Percentiles rank a stretch among this genome's conserved stretches.
phyloP scores from a whole-genome alignment of 2,888 invertebrate species.

The Notodonta ziczac region DNA sequence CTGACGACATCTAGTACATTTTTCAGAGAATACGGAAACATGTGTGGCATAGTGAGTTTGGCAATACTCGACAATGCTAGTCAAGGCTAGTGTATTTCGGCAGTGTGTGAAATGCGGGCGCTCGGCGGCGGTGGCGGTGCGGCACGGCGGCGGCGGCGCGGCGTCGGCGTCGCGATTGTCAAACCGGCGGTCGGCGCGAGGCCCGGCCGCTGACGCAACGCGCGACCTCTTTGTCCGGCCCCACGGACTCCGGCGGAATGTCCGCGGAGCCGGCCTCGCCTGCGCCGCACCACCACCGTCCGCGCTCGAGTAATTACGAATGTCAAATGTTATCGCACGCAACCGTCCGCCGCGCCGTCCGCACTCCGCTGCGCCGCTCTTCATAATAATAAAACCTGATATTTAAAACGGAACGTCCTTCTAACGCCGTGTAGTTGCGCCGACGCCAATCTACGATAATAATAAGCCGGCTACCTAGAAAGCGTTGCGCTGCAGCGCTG shows the following conservation, averaged over 20 bases:
- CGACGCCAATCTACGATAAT: slow-evolving; percentile 86
- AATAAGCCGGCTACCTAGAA: slow-evolving; percentile 79
- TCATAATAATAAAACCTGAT: slow-evolving; percentile 86
- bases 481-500: slow-evolving; percentile 73
- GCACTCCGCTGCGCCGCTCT: slow-evolving; percentile 84
- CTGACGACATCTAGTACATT: slow-evolving; percentile 35
- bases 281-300: slow-evolving; percentile 52
- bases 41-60: slow-evolving; percentile 48
- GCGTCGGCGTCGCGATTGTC: slow-evolving; percentile 45
- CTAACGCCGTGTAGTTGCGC: slow-evolving; percentile 85
- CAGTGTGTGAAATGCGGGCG: slow-evolving; percentile 66
- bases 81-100: slow-evolving; percentile 73
- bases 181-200: slow-evolving; percentile 46
- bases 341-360: slow-evolving; percentile 82
- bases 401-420: slow-evolving; percentile 86
- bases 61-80: slow-evolving; percentile 65
- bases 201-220: slow-evolving; percentile 72
- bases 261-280: slow-evolving; percentile 67
- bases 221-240: slow-evolving; percentile 82
- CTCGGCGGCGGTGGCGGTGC: slow-evolving; percentile 37
- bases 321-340: slow-evolving; percentile 85
- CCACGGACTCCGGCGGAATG: slow-evolving; percentile 69
- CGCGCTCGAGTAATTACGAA: slow-evolving; percentile 83
- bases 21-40: slow-evolving; percentile 55
- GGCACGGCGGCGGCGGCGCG: slow-evolving; percentile 36